Evolutionary conservation across 1,140 invertebrate species (phyloP).

Genomic region (Drosophila mojavensis): DNA sequence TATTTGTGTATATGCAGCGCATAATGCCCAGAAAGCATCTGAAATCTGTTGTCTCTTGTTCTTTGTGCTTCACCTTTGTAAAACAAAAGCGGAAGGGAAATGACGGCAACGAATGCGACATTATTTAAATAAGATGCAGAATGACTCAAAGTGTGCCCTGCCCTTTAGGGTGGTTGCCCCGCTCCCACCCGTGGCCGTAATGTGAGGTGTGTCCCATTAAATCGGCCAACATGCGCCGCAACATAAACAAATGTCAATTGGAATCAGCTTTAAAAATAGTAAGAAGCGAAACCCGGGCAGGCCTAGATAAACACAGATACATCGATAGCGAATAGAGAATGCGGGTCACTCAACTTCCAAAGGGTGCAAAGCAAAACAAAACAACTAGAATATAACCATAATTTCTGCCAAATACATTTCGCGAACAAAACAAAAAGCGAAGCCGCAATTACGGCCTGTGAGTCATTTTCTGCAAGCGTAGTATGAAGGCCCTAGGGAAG

Average conservation of each 20-base stretch:
- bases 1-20: neutral
- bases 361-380: slow-evolving; percentile 1
- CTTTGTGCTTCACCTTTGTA: slow-evolving; percentile 12
- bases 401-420: slow-evolving; percentile 36
- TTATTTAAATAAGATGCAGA: slow-evolving; percentile 38
- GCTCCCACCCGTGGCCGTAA: slow-evolving; percentile 8
- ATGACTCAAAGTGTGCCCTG: slow-evolving; percentile 66
- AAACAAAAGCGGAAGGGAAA: slow-evolving; percentile 46
- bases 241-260: slow-evolving; percentile 57
- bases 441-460: slow-evolving; percentile 58
- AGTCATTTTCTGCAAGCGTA: slow-evolving; percentile 76
- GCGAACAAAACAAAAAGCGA: slow-evolving; percentile 47
- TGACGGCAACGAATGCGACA: slow-evolving; percentile 22
- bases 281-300: slow-evolving; percentile 61
- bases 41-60: slow-evolving; percentile 9
- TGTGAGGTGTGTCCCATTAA: slow-evolving; percentile 29
- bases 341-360: slow-evolving; percentile 52
- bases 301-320: slow-evolving; percentile 52
- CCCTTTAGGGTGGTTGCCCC: slow-evolving; percentile 14
- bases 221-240: slow-evolving; percentile 24
- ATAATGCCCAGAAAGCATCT: slow-evolving; percentile 13
- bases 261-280: slow-evolving; percentile 72
- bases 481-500: slow-evolving; percentile 45
- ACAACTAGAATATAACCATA: slow-evolving; percentile 21
- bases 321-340: slow-evolving; percentile 17